Evolutionary conservation across 2,797 vertebrate genomes (phyloP).

Genomic region (Cuniculus paca): DNA sequence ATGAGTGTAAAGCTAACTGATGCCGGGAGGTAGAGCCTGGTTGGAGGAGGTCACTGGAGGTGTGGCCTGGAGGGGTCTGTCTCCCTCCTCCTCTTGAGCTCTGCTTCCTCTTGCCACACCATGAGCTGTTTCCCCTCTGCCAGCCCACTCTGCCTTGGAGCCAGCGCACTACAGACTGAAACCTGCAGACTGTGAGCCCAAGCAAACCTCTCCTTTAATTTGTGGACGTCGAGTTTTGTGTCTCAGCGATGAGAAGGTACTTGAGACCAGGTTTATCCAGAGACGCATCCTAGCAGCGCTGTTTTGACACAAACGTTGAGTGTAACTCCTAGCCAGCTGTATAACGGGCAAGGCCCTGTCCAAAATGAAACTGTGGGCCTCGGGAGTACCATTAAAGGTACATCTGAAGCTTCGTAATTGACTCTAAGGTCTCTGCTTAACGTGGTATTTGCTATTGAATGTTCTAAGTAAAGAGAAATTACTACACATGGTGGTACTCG

Average conservation of each 20-base stretch:
- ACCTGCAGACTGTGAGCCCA: background rate
- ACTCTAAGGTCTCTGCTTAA: background rate
- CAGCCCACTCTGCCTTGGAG: background rate
- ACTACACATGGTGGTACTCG: background rate
- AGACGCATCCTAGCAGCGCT: background rate
- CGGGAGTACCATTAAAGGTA: background rate
- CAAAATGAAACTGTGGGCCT: background rate
- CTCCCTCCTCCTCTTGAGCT: background rate
- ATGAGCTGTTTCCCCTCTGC: background rate
- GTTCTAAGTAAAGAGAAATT: background rate
- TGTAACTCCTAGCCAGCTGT: background rate
- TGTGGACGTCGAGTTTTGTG: background rate
- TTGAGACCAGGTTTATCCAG: background rate
- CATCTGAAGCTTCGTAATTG: background rate
- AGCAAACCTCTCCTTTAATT: background rate
- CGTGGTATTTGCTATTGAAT: background rate
- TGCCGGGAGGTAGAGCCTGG: background rate
- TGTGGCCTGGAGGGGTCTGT: background rate
- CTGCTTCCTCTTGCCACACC: background rate
- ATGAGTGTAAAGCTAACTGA: background rate
- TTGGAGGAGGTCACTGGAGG: background rate
- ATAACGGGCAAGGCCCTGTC: background rate
- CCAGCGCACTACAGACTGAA: background rate
- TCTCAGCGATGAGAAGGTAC: background rate
- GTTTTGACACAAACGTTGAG: background rate